A percentile compares a stretch with the other conserved stretches of the same genome.
Evolutionary conservation across 1,140 invertebrate genomes (phyloP).

Genomic region (Drosophila sturtevanti): DNA sequence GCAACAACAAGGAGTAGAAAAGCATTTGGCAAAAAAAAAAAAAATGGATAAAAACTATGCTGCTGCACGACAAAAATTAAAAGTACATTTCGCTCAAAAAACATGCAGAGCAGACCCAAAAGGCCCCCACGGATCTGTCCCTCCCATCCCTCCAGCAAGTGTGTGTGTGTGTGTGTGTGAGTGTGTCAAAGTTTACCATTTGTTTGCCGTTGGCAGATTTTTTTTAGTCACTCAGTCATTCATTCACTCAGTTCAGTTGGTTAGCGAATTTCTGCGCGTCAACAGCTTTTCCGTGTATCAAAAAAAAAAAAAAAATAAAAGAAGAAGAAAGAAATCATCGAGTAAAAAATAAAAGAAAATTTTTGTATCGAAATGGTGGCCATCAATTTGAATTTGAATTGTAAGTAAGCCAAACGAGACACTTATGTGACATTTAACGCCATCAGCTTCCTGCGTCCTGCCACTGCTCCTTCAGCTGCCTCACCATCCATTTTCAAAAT

Average conservation of each 20-base stretch:
- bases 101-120: conserved; percentile 27
- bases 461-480: not conserved
- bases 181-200: conserved; percentile 27
- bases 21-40: conserved; percentile 5
- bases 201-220: conserved; percentile 33
- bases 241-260: conserved; percentile 47
- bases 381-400: conserved; percentile 54
- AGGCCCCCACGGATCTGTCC: conserved; percentile 15
- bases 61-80: conserved; percentile 67
- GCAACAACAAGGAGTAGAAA: not conserved
- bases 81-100: conserved; percentile 39
- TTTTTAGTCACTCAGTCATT: conserved; percentile 31
- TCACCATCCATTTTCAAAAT: not conserved
- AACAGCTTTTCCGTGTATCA: conserved; percentile 36
- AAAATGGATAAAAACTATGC: conserved; percentile 49
- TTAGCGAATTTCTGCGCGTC: conserved; percentile 55
- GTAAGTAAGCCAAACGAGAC: conserved; percentile 49
- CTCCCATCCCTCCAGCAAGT: not conserved
- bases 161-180: conserved; percentile 23
- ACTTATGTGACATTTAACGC: conserved; percentile 16
- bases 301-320: not conserved
- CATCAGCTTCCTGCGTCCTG: not conserved
- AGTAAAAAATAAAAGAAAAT: conserved; percentile 3
- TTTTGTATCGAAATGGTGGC: conserved; percentile 52
- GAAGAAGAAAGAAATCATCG: too few relatives aligned